A percentile compares a stretch with the other conserved stretches of the same genome.
Evolutionary conservation across 2,113 vertebrate species (phyloP).

Genomic region (Struthio camelus): DNA sequence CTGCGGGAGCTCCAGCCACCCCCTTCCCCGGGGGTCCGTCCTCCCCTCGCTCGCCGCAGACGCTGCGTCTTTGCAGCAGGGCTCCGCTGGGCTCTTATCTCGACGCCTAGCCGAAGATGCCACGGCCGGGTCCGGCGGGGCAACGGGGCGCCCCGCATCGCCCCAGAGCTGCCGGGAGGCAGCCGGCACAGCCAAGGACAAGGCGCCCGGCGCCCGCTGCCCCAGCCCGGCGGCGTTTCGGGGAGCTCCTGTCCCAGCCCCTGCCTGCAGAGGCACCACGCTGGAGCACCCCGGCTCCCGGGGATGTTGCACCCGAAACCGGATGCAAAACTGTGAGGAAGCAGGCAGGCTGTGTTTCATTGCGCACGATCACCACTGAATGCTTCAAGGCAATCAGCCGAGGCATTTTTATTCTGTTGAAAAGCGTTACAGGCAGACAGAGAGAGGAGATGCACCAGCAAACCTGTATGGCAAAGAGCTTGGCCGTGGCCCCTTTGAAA

Average conservation of each 20-base stretch:
- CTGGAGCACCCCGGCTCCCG: no score
- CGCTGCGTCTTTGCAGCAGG: conserved; percentile 69
- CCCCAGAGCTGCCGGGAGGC: not conserved
- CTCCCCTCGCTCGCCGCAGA: rapidly evolving
- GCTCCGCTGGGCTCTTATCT: conserved; percentile 21
- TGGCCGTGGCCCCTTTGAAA: not conserved
- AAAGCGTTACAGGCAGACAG: not conserved
- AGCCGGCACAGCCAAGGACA: no score
- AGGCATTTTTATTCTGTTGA: not conserved
- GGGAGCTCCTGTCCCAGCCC: not conserved
- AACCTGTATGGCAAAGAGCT: not conserved
- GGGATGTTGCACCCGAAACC: no score
- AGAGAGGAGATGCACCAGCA: not conserved
- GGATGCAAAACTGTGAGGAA: no score
- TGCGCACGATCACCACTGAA: rapidly evolving
- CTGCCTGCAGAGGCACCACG: no score
- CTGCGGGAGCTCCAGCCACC: not conserved
- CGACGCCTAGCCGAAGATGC: not conserved
- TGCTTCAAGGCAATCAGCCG: not conserved
- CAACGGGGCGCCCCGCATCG: rapidly evolving
- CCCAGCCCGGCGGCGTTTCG: no score
- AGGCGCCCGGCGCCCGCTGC: no score
- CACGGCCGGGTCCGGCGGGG: not conserved
- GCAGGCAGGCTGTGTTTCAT: not conserved
- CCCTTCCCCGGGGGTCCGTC: not conserved